phyloP scores from a whole-genome alignment of 2,113 vertebrate genomes.

The Smithornis capensis region DNA sequence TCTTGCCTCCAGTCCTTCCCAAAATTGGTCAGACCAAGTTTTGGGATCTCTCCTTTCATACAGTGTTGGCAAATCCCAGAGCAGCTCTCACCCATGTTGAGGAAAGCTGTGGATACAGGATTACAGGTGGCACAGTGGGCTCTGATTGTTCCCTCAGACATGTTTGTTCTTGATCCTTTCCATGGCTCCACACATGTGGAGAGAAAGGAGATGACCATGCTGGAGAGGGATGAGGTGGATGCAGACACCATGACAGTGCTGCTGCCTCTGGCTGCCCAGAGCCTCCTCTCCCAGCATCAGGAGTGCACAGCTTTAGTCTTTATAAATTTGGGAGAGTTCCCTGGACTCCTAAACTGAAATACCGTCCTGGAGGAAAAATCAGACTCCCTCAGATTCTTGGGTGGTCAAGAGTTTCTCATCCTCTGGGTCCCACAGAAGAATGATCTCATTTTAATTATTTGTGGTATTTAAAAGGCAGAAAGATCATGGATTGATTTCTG shows the following conservation, averaged over 20 bases:
- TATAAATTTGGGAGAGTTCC: background rate
- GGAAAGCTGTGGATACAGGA: background rate
- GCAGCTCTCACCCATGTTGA: background rate
- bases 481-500: background rate
- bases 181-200: rapidly evolving
- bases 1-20: background rate
- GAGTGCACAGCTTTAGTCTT: rapidly evolving
- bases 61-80: background rate
- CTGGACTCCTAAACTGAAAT: background rate
- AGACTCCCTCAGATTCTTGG: background rate
- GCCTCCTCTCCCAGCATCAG: background rate
- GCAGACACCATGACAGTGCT: background rate
- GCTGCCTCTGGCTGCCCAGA: background rate
- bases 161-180: rapidly evolving
- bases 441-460: background rate
- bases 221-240: background rate
- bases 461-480: background rate
- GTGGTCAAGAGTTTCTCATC: background rate
- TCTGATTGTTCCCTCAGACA: background rate
- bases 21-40: background rate
- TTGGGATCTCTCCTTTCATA: background rate
- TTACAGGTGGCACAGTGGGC: rapidly evolving
- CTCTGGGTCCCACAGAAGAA: background rate
- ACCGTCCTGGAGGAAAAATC: background rate
- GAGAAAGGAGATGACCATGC: background rate